Percentiles rank a stretch among this genome's conserved stretches.
Evolutionary conservation across 1,140 invertebrate species (phyloP).

Genomic region (Eupristina koningsbergeri): DNA sequence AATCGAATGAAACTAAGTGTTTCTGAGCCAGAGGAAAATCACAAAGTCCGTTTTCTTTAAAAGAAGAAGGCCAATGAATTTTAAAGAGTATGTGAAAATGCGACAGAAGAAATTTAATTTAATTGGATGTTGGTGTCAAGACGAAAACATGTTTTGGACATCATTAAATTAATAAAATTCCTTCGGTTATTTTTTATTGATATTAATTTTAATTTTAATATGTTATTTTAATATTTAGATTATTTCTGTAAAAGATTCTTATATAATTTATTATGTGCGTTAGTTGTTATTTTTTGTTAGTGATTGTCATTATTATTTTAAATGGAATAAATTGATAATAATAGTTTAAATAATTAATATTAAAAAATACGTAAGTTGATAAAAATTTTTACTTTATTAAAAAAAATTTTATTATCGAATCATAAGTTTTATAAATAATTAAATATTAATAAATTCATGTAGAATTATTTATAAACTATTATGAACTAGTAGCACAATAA

Average conservation of each 20-base stretch:
- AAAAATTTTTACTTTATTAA: not conserved
- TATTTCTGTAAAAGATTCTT: not conserved
- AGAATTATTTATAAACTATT: not conserved
- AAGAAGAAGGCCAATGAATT: slow-evolving; percentile 15
- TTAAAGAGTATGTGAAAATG: slow-evolving; percentile 23
- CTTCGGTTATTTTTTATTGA: slow-evolving; percentile 29
- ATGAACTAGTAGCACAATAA: too few relatives aligned
- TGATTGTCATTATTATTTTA: not conserved
- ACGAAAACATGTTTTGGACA: slow-evolving; percentile 26
- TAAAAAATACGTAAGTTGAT: slow-evolving; percentile 1
- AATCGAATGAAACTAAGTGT: not conserved
- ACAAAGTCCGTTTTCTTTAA: slow-evolving; percentile 12
- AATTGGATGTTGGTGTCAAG: not conserved
- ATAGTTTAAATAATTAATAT: not conserved
- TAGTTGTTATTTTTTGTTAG: not conserved
- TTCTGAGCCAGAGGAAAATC: not conserved
- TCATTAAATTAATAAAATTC: slow-evolving; percentile 43
- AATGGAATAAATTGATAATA: slow-evolving; percentile 8
- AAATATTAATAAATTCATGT: not conserved
- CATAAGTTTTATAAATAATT: not conserved
- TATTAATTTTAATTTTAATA: slow-evolving; percentile 42
- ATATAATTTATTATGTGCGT: not conserved
- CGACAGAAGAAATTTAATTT: slow-evolving; percentile 17
- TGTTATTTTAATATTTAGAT: not conserved
- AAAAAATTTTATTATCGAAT: not conserved